phyloP scores from a whole-genome alignment of 92 coral and sea anemone species.

The Actinostola sp. region DNA sequence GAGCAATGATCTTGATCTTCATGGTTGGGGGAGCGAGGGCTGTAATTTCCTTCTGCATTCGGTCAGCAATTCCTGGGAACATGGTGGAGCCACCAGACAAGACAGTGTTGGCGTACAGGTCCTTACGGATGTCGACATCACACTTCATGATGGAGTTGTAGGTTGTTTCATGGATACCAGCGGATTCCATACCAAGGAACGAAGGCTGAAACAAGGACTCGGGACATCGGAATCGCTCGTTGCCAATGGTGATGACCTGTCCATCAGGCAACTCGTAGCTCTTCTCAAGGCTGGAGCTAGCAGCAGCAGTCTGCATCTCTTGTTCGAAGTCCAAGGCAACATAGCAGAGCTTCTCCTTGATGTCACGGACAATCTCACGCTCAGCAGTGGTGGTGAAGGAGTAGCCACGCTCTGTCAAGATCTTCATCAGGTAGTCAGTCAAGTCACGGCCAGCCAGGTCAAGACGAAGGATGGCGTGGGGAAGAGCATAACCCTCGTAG shows the following conservation, averaged over 20 bases:
- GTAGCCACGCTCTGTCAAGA: slow-evolving; percentile 97
- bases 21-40: slow-evolving; percentile 94
- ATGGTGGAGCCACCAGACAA: slow-evolving; percentile 97
- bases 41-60: slow-evolving; percentile 88
- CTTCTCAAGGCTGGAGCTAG: slow-evolving; percentile 92
- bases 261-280: slow-evolving; percentile 94
- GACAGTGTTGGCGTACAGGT: slow-evolving; percentile 91
- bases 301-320: slow-evolving; percentile 91
- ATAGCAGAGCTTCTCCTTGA: slow-evolving; percentile 89
- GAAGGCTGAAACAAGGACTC: slow-evolving; percentile 93
- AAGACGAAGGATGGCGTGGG: slow-evolving; percentile 94
- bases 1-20: slow-evolving; percentile 97
- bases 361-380: slow-evolving; percentile 97
- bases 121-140: slow-evolving; percentile 86
- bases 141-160: slow-evolving; percentile 96
- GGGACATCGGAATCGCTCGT: slow-evolving; percentile 91
- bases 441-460: slow-evolving; percentile 97
- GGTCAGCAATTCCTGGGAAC: slow-evolving; percentile 96
- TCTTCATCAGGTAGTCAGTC: slow-evolving; percentile 96
- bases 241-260: slow-evolving; percentile 94
- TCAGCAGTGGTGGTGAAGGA: slow-evolving; percentile 98
- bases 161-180: slow-evolving; percentile 95
- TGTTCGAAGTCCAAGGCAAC: slow-evolving; percentile 95
- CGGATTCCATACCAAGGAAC: slow-evolving; percentile 97
- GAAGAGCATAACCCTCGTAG: slow-evolving; percentile 98